Base-by-base conservation (phyloP, 2,888 invertebrate genomes). In the Trichacis sp. region DNA sequence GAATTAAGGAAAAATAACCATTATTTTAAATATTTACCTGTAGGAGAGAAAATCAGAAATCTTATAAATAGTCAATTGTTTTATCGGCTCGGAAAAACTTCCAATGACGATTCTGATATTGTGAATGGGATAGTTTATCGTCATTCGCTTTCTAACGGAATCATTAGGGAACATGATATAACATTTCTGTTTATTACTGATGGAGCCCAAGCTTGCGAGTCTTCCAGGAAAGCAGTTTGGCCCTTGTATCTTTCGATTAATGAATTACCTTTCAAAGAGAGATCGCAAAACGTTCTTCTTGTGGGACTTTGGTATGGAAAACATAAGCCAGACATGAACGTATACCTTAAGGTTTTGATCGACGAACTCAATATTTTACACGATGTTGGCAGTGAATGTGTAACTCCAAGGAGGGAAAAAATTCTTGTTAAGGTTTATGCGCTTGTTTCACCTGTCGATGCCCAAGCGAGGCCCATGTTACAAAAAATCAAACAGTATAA, bases 211-310 rank as follows among this genome's bases (percentile, higher is more conserved):
- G 38, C 52, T 1, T 64, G 54, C 24, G 48, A 66, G 20, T 64
- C 66, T 15, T 55, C 70, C 6, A 64, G 53, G 15, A 20, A 15
- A 29, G 56, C 57, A 17, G 17, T 69, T 43, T 69, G 67, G 64
- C 68, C 64, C 11, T 48, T 71, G 14, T 47, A 52, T 18, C 40
- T 69, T n/a, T 12, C 38, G 11, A 43, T 69, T 8, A 69, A 70
- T 40, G 66, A 69, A 54, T 38, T 69, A 15, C 64, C 68, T 11
- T 61, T 50, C 18, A 47, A 36, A 46, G 11, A 43, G 11, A 43
- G 70, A 33, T 29, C 29, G n/a, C 30, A 51, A 18, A 51, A 61
- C 15, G 24, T 52, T 6, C 19, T 56, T 14, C 33, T 56, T 17
- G 49, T 51, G 30, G 62, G 48, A 30, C 15, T 62, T 15, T 62